Base-by-base conservation (phyloP, 2,888 invertebrate genomes). In the Desoria tigrina region DNA sequence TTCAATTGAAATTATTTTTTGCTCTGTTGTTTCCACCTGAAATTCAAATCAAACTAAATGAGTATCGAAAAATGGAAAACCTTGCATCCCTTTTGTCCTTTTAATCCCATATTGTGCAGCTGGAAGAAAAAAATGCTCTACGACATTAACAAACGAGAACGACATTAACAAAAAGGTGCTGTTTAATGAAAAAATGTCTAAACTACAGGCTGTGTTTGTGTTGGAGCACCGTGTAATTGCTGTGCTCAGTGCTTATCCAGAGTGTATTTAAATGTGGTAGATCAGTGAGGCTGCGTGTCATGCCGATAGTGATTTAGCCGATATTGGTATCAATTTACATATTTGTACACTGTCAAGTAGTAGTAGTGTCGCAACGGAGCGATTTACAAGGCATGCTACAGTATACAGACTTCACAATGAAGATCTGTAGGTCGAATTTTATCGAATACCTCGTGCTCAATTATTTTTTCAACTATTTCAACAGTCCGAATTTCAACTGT, bases 401-500 rank as follows among this genome's bases (percentile, higher is more conserved):
- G 14, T 21, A 51, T 51, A 24, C 14, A 51, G 14, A 7, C 6
- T 26, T 24, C 51, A 9, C 26, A 11, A 6, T 21, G 24, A 32
- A 32, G 4, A 7, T 11, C 32, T 32, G 4, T n/a, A n/a, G n/a
- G n/a, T 32, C 32, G 4, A 9, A 26, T 24, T 51, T 26, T 14
- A 11, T 51, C 51, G 51, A 51, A 51, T 92, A 93, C 93, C 93
- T 93, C 93, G 86, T 90, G 92, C 84, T 93, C 93, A 84, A 93
- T 92, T 84, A 92, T 88, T 86, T 92, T 93, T 86, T 93, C 93
- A 83, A 92, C 90, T 85, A 92, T 92, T 86, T 93, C 92, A 83
- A 93, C 88, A 78, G 93, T 93, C 84, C 92, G 87, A 81, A 93
- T 88, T 84, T 88, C 88, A 81, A 87, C 87, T 82, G 90, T 89